These are phyloP conservation scores for Tupaia tana DNA, from an alignment of 2,113 vertebrate species.

Conservation along the genomic window DNA sequence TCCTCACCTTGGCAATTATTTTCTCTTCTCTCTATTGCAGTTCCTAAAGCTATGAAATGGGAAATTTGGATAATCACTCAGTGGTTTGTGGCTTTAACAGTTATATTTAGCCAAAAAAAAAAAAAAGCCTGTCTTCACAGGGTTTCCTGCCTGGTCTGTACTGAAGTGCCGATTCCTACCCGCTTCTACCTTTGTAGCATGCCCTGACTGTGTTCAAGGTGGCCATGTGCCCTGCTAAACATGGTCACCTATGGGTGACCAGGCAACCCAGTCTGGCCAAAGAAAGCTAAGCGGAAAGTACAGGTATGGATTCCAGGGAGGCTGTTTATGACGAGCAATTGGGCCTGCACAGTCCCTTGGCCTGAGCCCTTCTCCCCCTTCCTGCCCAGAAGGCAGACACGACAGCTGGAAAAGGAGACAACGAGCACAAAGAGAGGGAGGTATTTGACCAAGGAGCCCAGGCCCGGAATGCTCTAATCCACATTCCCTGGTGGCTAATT, in stretches of 20 bases:
- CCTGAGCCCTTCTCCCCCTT: background rate
- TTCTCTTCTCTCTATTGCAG: background rate
- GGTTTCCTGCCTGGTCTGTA: background rate
- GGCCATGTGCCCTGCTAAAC: background rate
- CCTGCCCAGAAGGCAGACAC: background rate
- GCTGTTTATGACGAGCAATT: background rate
- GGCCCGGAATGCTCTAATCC: background rate
- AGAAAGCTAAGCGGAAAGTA: background rate
- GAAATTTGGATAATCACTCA: background rate
- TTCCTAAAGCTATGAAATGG: background rate
- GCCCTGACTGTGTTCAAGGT: background rate
- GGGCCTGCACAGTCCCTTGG: background rate
- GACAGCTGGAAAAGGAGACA: background rate
- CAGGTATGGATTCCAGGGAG: background rate
- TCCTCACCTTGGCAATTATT: background rate
- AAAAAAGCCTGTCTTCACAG: background rate
- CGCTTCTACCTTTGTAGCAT: background rate
- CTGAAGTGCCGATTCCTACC: background rate
- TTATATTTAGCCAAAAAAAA: background rate
- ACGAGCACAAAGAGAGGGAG: background rate
- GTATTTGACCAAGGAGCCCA: accelerated
- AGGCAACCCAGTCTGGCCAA: background rate
- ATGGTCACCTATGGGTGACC: background rate
- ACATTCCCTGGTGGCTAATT: background rate
- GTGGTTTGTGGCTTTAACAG: background rate